These are phyloP conservation scores for Agonopterix arenella DNA, from an alignment of 2,888 invertebrate species.

Conservation along the genomic window DNA sequence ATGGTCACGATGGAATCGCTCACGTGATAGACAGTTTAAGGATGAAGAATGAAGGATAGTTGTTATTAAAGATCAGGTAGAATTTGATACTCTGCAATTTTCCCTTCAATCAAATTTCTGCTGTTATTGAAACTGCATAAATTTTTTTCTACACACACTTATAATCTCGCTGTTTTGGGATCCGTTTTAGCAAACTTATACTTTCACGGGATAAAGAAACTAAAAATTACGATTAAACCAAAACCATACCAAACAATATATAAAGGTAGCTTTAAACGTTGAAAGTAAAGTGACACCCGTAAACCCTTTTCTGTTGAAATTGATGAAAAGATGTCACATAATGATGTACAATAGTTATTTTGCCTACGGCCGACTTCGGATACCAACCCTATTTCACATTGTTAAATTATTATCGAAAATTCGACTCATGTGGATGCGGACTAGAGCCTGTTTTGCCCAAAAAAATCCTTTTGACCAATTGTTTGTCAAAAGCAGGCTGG, in stretches of 20 bases:
- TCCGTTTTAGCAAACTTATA: too few species aligned
- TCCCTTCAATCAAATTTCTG: constrained; percentile 9
- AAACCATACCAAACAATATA: constrained; percentile 4
- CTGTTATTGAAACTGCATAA: too few species aligned
- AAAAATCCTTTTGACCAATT: constrained; percentile 70
- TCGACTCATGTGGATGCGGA: constrained; percentile 60
- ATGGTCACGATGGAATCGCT: constrained; percentile 65
- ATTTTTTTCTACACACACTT: too few species aligned
- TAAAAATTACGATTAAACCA: constrained; percentile 4
- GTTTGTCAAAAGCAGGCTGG: constrained; percentile 65
- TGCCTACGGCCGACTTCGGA: constrained; percentile 44
- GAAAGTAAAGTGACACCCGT: constrained; percentile 72
- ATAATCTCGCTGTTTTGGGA: too few species aligned
- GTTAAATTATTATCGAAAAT: constrained; percentile 61
- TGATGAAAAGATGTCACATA: constrained; percentile 67
- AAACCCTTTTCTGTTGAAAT: constrained; percentile 70
- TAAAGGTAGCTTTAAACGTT: constrained; percentile 13
- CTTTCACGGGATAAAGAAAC: constrained; percentile 7
- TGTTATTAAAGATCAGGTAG: constrained; percentile 55
- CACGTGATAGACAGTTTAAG: constrained; percentile 38
- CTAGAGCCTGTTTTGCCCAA: constrained; percentile 55
- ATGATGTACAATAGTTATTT: constrained; percentile 71
- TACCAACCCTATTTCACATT: constrained; percentile 57
- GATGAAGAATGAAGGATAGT: constrained; percentile 45
- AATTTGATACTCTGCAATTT: constrained; percentile 57